Evolutionary conservation across 2,888 invertebrate genomes (phyloP).

Genomic region (Biston betularia): DNA sequence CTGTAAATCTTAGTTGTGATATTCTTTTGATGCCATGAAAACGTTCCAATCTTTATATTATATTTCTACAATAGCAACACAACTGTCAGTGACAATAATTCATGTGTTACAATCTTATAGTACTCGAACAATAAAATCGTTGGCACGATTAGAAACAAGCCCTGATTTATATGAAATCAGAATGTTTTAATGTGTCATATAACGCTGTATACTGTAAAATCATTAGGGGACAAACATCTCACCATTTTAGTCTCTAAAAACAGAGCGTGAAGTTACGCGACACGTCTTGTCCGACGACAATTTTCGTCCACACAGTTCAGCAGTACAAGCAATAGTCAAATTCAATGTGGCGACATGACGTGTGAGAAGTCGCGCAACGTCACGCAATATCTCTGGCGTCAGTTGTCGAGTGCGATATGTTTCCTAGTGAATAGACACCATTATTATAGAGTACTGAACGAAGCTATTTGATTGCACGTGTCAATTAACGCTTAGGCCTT

Average conservation of each 20-base stretch:
- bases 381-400: too few relatives aligned
- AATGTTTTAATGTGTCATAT: background rate
- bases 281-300: too few relatives aligned
- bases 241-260: too few relatives aligned
- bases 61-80: constrained; percentile 38
- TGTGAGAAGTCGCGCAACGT: too few relatives aligned
- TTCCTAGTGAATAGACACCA: background rate
- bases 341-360: too few relatives aligned
- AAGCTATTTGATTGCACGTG: constrained; percentile 26
- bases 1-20: constrained; percentile 77
- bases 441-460: constrained; percentile 3
- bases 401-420: too few relatives aligned
- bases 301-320: too few relatives aligned
- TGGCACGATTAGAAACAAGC: background rate
- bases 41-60: constrained; percentile 43
- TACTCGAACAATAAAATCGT: background rate
- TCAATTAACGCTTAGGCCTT: constrained; percentile 43
- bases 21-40: constrained; percentile 77
- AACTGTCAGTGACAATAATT: constrained; percentile 30
- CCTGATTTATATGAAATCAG: constrained; percentile 26
- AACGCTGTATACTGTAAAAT: background rate
- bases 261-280: too few relatives aligned
- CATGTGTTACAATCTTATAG: constrained; percentile 5
- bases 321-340: too few relatives aligned
- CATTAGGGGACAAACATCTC: too few relatives aligned